Percentiles rank a stretch among this genome's conserved stretches.
These are phyloP conservation scores for Acanthosepion pharaonis DNA, from an alignment of 2,888 invertebrate genomes.

Conservation along the genomic window DNA sequence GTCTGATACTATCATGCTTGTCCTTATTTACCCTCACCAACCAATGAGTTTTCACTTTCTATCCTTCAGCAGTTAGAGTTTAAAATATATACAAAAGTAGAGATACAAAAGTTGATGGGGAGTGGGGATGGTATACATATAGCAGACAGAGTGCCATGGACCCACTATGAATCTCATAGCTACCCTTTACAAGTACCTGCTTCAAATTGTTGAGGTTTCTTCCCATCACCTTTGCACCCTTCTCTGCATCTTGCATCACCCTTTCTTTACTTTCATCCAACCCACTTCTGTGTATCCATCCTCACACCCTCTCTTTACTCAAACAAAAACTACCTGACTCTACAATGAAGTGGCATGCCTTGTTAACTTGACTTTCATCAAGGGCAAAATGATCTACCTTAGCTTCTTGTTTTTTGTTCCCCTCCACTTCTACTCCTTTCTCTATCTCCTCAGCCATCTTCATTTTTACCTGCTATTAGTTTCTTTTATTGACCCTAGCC, in stretches of 20 bases:
- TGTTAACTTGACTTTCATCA: conserved; percentile 12
- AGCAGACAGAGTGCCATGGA: conserved; percentile 33
- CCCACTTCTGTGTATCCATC: background rate
- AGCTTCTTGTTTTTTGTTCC: background rate
- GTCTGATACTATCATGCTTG: background rate
- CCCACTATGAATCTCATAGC: background rate
- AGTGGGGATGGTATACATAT: background rate
- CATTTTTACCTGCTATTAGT: background rate
- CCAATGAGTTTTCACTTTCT: background rate
- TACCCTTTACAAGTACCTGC: conserved; percentile 33
- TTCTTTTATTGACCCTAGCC: conserved; percentile 33
- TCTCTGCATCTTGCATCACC: conserved; percentile 33
- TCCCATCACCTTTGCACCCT: conserved; percentile 33
- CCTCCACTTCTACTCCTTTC: background rate
- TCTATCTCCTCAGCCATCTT: background rate
- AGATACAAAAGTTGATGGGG: background rate
- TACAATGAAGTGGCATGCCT: background rate
- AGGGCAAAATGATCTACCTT: conserved; percentile 8
- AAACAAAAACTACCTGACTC: background rate
- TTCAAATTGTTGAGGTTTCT: conserved; percentile 33
- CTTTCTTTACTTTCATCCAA: background rate
- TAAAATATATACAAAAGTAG: background rate
- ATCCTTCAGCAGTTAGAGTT: background rate
- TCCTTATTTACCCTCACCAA: background rate
- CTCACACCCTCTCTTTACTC: background rate